Evolutionary conservation across 2,113 vertebrate species (phyloP).

Genomic region (Trogon melanurus): DNA sequence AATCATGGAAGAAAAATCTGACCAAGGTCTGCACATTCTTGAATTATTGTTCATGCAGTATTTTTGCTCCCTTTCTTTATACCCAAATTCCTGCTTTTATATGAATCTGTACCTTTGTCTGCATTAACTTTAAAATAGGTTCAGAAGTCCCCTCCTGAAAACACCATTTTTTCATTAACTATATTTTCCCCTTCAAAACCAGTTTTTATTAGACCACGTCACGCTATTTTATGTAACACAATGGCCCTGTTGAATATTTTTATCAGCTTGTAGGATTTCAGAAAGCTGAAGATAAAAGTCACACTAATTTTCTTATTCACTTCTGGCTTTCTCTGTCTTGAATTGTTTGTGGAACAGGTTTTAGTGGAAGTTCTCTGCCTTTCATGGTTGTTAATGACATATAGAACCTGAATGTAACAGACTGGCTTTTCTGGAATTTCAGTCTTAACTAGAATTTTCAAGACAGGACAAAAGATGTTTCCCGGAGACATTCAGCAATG

Average conservation of each 20-base stretch:
- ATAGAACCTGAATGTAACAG: background rate
- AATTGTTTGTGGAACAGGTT: slow-evolving; percentile 11
- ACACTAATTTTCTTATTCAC: background rate
- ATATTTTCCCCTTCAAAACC: background rate
- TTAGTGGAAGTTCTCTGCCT: background rate
- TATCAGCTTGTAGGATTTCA: background rate
- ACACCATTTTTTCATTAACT: background rate
- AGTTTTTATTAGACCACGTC: background rate
- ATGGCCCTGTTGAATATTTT: background rate
- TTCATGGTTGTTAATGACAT: background rate
- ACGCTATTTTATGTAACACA: background rate
- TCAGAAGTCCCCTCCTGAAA: background rate
- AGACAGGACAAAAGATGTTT: background rate
- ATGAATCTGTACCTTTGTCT: background rate
- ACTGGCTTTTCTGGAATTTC: slow-evolving; percentile 28
- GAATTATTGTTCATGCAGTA: background rate
- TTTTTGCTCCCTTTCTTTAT: background rate
- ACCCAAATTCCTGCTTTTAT: background rate
- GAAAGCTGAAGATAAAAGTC: slow-evolving; percentile 1
- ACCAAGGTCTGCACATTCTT: background rate
- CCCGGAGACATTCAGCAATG: background rate
- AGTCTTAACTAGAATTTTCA: background rate
- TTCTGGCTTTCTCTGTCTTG: background rate
- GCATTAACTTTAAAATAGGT: background rate
- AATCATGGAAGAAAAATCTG: background rate